Conservation (phyloP, 2,888 invertebrate species). For the Subacronicta megacephala region DNA sequence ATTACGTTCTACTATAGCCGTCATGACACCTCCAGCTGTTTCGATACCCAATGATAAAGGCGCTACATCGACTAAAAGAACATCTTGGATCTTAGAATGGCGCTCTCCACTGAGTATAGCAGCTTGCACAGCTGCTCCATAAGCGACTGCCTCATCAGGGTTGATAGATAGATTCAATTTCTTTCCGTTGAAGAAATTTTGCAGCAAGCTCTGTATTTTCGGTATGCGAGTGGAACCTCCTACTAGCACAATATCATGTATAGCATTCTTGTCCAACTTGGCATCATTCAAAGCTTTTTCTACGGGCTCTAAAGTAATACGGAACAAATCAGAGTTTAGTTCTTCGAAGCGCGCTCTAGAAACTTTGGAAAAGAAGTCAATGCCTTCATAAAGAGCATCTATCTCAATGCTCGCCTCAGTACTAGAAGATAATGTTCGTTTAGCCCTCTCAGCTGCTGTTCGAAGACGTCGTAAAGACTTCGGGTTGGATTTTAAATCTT, state of each 20-base stretch:
- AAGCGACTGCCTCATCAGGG: constrained; percentile 95
- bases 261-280: constrained; percentile 92
- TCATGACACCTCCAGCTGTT: constrained; percentile 94
- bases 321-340: constrained; percentile 92
- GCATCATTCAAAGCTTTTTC: constrained; percentile 94
- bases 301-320: constrained; percentile 93
- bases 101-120: constrained; percentile 93
- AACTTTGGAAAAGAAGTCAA: constrained; percentile 92
- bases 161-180: constrained; percentile 93
- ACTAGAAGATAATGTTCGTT: constrained; percentile 93
- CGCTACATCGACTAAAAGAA: constrained; percentile 89
- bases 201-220: constrained; percentile 93
- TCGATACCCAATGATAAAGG: constrained; percentile 93
- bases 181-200: constrained; percentile 93
- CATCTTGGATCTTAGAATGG: constrained; percentile 93
- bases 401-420: constrained; percentile 93
- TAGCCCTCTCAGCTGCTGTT: constrained; percentile 94
- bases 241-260: constrained; percentile 94
- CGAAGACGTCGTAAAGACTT: constrained; percentile 92
- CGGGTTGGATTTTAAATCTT: constrained; percentile 91
- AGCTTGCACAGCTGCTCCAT: constrained; percentile 93
- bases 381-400: constrained; percentile 93
- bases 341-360: constrained; percentile 94
- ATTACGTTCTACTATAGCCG: constrained; percentile 93
- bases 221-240: constrained; percentile 95